Evolutionary conservation across 1,140 invertebrate species (phyloP).

Genomic region (Ceratina australensis): DNA sequence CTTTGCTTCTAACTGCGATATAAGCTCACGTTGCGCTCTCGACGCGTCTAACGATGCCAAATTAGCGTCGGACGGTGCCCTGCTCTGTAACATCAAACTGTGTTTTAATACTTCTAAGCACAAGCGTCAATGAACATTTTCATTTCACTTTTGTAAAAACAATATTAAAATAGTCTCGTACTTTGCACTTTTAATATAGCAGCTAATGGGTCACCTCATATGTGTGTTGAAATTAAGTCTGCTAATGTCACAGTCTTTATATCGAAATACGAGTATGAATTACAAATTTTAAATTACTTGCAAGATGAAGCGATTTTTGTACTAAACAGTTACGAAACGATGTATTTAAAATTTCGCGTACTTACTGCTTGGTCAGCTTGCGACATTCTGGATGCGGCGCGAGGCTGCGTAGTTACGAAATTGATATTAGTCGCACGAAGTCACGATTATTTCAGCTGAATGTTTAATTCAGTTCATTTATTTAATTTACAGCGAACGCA

Average conservation of each 20-base stretch:
- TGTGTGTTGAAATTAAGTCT: no score
- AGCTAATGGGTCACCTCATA: no score
- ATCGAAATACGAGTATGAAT: neutral
- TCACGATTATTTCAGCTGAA: neutral
- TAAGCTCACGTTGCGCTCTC: conserved; percentile 93
- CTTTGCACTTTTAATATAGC: no score
- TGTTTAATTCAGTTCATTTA: conserved; percentile 34
- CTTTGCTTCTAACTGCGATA: conserved; percentile 96
- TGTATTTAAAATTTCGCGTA: conserved; percentile 37
- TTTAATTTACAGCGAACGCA: conserved; percentile 6
- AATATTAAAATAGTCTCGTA: no score
- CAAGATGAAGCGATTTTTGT: neutral
- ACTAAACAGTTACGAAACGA: neutral
- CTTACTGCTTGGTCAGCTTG: conserved; percentile 76
- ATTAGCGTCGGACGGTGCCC: conserved; percentile 88
- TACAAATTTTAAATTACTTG: neutral
- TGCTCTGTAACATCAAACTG: conserved; percentile 79
- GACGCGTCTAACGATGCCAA: conserved; percentile 88
- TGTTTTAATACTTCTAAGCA: no score
- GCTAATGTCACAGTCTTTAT: no score
- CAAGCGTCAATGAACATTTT: no score
- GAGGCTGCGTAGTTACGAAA: conserved; percentile 69
- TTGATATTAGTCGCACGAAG: conserved; percentile 44
- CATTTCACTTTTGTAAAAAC: no score
- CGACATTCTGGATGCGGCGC: conserved; percentile 76